A percentile compares a stretch with the other conserved stretches of the same genome.
These are phyloP conservation scores for Nothoprocta pentlandii DNA, from an alignment of 2,113 vertebrate genomes.

Conservation along the genomic window DNA sequence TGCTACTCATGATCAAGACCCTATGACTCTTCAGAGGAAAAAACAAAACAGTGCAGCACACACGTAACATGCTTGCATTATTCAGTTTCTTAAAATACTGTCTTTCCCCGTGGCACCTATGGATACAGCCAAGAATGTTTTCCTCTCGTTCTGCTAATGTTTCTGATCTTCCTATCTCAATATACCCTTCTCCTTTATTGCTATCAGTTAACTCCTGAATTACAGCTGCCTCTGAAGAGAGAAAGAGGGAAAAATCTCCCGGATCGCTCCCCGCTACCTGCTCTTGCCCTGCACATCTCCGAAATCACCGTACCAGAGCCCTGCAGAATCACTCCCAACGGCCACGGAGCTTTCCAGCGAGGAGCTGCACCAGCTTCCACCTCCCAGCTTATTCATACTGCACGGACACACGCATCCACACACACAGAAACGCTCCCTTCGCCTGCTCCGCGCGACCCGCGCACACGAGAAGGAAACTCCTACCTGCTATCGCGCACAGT, in stretches of 20 bases:
- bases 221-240: not conserved
- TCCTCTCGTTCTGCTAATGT: not conserved
- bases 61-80: not conserved
- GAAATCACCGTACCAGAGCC: not conserved
- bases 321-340: not conserved
- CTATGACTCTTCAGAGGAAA: not conserved
- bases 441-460: not conserved
- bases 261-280: not conserved
- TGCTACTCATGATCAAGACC: not conserved
- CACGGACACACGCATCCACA: not conserved
- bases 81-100: not conserved
- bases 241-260: not conserved
- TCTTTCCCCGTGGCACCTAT: not conserved
- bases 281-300: not conserved
- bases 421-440: not conserved
- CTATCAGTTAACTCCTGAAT: not conserved
- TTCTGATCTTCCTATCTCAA: not conserved
- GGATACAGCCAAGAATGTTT: not conserved
- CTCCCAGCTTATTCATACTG: not conserved
- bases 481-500: constrained; percentile 72
- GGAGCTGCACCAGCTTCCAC: not conserved
- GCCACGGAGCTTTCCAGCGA: not conserved
- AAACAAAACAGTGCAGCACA: not conserved
- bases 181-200: not conserved
- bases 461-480: not conserved